A percentile compares a stretch with the other conserved stretches of the same genome.
phyloP scores from a whole-genome alignment of 1,140 invertebrate species.

The Anoplolepis gracilipes region DNA sequence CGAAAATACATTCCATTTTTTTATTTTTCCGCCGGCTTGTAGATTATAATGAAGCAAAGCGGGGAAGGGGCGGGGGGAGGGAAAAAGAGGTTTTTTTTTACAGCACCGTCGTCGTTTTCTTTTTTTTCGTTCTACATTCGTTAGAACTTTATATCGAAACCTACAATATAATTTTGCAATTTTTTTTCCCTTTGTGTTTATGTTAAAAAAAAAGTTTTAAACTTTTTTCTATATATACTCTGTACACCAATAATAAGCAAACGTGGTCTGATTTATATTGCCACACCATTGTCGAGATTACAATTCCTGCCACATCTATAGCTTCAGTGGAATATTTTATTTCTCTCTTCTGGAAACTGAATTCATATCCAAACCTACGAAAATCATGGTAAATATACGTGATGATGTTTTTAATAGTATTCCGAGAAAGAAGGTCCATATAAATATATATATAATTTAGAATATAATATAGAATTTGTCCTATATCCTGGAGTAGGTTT shows the following conservation, averaged over 20 bases:
- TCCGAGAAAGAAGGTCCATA: too few relatives aligned
- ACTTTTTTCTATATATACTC: neutral
- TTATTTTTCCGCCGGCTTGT: constrained; percentile 67
- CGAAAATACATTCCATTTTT: constrained; percentile 72
- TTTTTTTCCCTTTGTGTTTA: neutral
- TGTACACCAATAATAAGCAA: neutral
- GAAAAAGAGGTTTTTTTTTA: neutral
- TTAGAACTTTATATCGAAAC: neutral
- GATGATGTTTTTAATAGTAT: too few relatives aligned
- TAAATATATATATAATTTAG: too few relatives aligned
- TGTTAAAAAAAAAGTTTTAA: neutral
- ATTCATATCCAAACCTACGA: too few relatives aligned
- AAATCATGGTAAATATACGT: too few relatives aligned
- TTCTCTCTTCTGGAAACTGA: too few relatives aligned
- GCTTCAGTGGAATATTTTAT: too few relatives aligned
- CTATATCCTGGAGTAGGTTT: too few relatives aligned
- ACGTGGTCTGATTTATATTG: neutral
- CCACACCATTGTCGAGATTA: neutral
- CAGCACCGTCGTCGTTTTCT: neutral
- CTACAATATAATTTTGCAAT: neutral
- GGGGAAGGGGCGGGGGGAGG: too few relatives aligned
- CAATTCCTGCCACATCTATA: neutral
- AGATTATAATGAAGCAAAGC: constrained; percentile 36
- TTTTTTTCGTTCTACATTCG: neutral
- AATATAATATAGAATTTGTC: too few relatives aligned